Evolutionary conservation across 2,888 invertebrate genomes (phyloP).

Genomic region (Cyrtodaria siliqua): DNA sequence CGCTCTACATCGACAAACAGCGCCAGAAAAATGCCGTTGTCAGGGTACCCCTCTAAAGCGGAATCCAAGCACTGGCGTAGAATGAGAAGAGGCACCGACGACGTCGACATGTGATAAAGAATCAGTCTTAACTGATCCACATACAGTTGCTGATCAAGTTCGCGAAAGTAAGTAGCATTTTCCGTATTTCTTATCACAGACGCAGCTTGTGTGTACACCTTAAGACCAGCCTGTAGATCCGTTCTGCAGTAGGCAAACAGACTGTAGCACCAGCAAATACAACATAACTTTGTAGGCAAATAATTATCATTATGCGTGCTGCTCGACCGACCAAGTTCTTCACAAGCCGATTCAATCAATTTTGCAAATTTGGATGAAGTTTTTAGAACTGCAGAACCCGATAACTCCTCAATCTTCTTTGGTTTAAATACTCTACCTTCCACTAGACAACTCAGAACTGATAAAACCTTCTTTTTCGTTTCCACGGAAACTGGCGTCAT

Average conservation of each 20-base stretch:
- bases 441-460: constrained; percentile 58
- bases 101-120: constrained; percentile 72
- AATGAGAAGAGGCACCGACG: constrained; percentile 65
- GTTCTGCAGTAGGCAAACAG: constrained; percentile 81
- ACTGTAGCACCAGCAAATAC: constrained; percentile 75
- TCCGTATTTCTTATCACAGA: background rate
- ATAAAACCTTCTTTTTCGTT: constrained; percentile 40
- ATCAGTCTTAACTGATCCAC: constrained; percentile 65
- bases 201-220: constrained; percentile 25
- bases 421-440: constrained; percentile 64
- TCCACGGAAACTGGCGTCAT: constrained; percentile 16
- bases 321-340: constrained; percentile 1
- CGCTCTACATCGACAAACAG: constrained; percentile 78
- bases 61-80: constrained; percentile 71
- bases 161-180: background rate
- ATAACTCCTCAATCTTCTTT: constrained; percentile 30
- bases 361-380: constrained; percentile 51
- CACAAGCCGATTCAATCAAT: constrained; percentile 30
- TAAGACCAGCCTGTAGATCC: constrained; percentile 65
- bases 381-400: constrained; percentile 57
- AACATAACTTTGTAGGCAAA: constrained; percentile 2
- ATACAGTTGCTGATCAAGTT: constrained; percentile 48
- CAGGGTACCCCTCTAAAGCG: constrained; percentile 76
- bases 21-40: constrained; percentile 71
- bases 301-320: no score